Evolutionary conservation across 2,888 invertebrate species (phyloP), one percentile per base, ranked within the genome.

Genomic region (Chrysotoxum bicinctum): DNA sequence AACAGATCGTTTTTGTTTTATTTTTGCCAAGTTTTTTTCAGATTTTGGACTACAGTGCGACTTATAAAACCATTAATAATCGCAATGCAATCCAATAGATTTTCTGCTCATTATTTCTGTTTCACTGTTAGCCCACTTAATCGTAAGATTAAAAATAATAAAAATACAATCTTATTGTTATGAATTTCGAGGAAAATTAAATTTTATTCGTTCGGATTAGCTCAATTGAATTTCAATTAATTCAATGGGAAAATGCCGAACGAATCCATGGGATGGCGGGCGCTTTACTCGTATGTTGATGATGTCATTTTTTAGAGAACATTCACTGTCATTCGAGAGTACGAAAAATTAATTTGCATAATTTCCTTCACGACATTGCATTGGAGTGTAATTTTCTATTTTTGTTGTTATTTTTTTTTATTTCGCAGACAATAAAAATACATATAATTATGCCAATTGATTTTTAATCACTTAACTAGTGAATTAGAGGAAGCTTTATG

Each of bases 371-470:
- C 16, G 2, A 16, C 2, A 7, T 40, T n/a, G 40, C 8, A 10
- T 60, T 62, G 32, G 16, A 50, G 58, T 19, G 45, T 64, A 50
- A 43, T 68, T 68, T 48, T 50, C 1, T 26, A 72, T 64, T 23
- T 23, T n/a, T 7, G 5, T 70, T 69, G n/a, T n/a, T n/a, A n/a
- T 10, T 12, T 23, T 0, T 43, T 32, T 40, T 23, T 40, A 3
- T 60, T 37, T 60, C 52, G 60, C 45, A 30, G 30, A 64, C 45
- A 0, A 40, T 40, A 19, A 8, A 60, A n/a, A 54, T 6, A 48
- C 56, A 45, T 72, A 60, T 72, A n/a, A 7, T 40, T 12, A 48
- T 82, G 73, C 68, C 76, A 82, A 82, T 77, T 77, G 72, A 48
- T 56, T 56, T 77, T 82, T 45, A 69, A 43, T 43, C 16, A 16